These are phyloP conservation scores for Cephalopachus bancanus DNA, from an alignment of 2,797 vertebrate genomes.

Conservation along the genomic window DNA sequence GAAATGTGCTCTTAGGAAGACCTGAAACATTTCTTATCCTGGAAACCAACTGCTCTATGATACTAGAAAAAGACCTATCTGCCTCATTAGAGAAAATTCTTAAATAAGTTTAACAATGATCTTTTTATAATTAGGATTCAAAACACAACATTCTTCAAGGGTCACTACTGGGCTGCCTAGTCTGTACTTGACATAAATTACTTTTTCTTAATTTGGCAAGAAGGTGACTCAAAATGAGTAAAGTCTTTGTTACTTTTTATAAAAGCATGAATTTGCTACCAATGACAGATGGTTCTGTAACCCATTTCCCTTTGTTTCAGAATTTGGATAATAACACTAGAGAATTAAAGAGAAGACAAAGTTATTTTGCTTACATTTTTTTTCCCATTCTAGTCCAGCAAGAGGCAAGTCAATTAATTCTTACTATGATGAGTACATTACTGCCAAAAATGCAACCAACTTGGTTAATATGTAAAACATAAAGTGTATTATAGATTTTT, in stretches of 20 bases:
- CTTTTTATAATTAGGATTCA: constrained; percentile 70
- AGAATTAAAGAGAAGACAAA: constrained; percentile 81
- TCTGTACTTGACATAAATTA: constrained; percentile 54
- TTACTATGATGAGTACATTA: constrained; percentile 65
- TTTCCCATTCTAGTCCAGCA: constrained; percentile 66
- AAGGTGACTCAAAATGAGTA: constrained; percentile 67
- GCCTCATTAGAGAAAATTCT: background rate
- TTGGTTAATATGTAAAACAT: constrained; percentile 43
- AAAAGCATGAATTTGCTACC: constrained; percentile 80
- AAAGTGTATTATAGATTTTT: constrained; percentile 43
- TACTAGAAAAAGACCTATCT: background rate
- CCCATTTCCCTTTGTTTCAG: constrained; percentile 73
- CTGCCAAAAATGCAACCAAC: constrained; percentile 50
- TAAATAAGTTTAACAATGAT: background rate
- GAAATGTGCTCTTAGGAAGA: background rate
- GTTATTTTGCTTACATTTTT: constrained; percentile 42
- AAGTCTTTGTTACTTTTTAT: constrained; percentile 66
- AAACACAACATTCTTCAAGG: constrained; percentile 19
- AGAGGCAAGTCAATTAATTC: background rate
- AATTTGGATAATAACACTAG: constrained; percentile 81
- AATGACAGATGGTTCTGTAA: constrained; percentile 77
- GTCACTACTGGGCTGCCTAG: background rate
- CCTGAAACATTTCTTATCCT: background rate
- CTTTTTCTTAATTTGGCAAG: constrained; percentile 40
- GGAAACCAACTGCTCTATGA: background rate